Base-by-base conservation (phyloP, 2,113 vertebrate genomes). In the Delphinapterus leucas region DNA sequence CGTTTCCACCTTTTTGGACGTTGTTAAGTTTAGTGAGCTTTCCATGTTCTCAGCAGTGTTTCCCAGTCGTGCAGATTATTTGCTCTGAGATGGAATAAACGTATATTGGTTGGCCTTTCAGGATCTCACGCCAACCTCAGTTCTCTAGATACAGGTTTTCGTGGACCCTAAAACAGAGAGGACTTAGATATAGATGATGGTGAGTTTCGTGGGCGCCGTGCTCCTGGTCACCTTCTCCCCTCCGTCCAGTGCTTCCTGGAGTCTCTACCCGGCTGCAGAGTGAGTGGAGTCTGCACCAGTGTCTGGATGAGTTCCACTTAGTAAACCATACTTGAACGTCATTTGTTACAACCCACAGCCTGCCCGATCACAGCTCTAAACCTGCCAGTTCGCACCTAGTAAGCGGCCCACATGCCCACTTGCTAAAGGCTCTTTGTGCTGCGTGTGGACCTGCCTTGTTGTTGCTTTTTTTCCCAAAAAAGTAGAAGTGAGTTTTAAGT, bases 321-420 rank as follows among this genome's bases (percentile, higher is more conserved):
- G 26, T 3, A 5, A 36, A 23, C 55, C 17, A 3, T 28, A 68
- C 38, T 15, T 0, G 0, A 18, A 6, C 20, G 49, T 49, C 53
- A 1, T 25, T 20, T 6, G 14, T 26, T 7, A 2, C 2, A 0
- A 0, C 8, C 44, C 7, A 0, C 20, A 15, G 38, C 36, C n/a
- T 2, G 0, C 28, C 3, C 0, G 3, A 2, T 2, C 1, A 12
- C 6, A 0, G 1, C 6, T 9, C 18, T 14, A 2, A 8, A 12
- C 36, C 83, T 25, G 60, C 14, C 10, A 2, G 0, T 13, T 25
- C 1, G 6, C 13, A 0, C 70, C 11, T 0, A 1, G 20, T 0
- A 12, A 18, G 81, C 0, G 0, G 49, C 9, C 11, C 0, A 26
- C n/a, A 0, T 6, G 5, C 17, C 38, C 1, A 0, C 31, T 23